Percentiles rank a stretch among this genome's conserved stretches.
phyloP scores from a whole-genome alignment of 2,797 vertebrate species.

The Myioborus melanocephalus region DNA sequence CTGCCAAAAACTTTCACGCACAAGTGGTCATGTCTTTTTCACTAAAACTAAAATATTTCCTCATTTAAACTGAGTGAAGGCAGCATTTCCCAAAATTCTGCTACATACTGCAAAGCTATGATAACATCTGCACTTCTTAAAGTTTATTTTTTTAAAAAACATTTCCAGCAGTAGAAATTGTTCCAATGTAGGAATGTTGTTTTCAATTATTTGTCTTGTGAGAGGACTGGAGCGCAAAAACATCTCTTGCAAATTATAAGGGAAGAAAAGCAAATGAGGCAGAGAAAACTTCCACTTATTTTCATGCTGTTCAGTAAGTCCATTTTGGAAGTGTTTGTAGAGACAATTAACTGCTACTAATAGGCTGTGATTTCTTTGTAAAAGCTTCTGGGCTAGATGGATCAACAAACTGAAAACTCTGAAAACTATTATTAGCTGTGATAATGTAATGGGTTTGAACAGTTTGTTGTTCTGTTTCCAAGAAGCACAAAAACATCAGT shows the following conservation, averaged over 20 bases:
- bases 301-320: constrained; percentile 32
- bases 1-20: not conserved
- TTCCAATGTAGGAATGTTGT: not conserved
- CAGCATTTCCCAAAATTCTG: constrained; percentile 8
- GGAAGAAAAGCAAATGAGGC: constrained; percentile 55
- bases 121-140: not conserved
- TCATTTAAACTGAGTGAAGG: not conserved
- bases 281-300: constrained; percentile 38
- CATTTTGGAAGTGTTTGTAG: constrained; percentile 19
- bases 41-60: constrained; percentile 11
- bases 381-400: not conserved
- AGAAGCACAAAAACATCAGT: not conserved
- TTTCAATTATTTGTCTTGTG: constrained; percentile 55
- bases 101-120: not conserved
- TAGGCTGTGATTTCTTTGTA: constrained; percentile 37
- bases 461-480: not conserved
- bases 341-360: constrained; percentile 60
- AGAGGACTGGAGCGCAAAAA: constrained; percentile 31
- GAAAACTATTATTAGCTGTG: not conserved
- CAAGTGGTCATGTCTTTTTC: not conserved
- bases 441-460: constrained; percentile 5
- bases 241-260: not conserved
- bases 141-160: not conserved
- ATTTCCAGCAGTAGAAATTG: constrained; percentile 18
- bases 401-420: constrained; percentile 8